Base-by-base conservation (phyloP, 2,888 invertebrate species). In the Plebejus melissa region DNA sequence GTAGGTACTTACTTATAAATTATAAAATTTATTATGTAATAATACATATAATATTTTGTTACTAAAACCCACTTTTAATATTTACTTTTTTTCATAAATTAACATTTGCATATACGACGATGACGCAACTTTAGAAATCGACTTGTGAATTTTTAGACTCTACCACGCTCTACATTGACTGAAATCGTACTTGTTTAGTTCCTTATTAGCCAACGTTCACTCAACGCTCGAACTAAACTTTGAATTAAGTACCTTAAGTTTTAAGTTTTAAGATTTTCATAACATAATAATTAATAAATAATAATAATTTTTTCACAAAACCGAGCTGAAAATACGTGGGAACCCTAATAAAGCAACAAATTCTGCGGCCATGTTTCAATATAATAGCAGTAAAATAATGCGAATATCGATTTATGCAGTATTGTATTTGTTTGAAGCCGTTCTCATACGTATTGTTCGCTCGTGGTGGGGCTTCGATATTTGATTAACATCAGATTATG, bases 401-500 rank as follows among this genome's bases (percentile, higher is more conserved):
- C 65, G 65, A 65, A 13, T 36, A 32, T 65, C 32, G 65, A 65
- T 36, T 32, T 65, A 36, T 65, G 65, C 32, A 65, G 65, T 65
- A 65, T 65, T 65, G 65, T 65, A 36, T 65, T 58, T 65, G 11
- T 65, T 32, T 36, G 32, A 36, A 65, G 65, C 32, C 65, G 32
- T 22, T 71, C 41, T 22, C 41, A 13, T 72, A 7, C 50, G 54
- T 72, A 72, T 72, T 54, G 54, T 54, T 72, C 50, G 72, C 32
- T 28, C 32, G 82, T 83, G 85, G 86, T 84, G 82, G 85, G 84
- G 84, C 86, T 84, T 83, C 86, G 84, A 85, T 87, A 87, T 91
- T 90, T 92, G 93, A 93, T 92, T 93, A 92, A 88, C 91, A 93
- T 93, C 93, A 90, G 93, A 92, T 91, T 93, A 93, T 93, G 92